These are phyloP conservation scores for Tenthredo distinguenda DNA, from an alignment of 2,888 invertebrate genomes.

Conservation along the genomic window DNA sequence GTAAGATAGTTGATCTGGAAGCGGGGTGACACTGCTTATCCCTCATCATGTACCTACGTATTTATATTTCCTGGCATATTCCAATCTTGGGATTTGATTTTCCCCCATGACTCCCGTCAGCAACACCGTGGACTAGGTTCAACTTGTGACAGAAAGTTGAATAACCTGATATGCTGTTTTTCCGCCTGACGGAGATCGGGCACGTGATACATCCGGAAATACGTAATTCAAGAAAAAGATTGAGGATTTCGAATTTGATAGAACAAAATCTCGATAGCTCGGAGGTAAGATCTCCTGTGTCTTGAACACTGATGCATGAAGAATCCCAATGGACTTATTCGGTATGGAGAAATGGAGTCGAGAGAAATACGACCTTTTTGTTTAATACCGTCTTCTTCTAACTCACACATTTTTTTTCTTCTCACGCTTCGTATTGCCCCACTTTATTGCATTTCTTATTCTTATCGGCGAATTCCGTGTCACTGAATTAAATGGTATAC, in stretches of 20 bases:
- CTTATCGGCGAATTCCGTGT: neutral
- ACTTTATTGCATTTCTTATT: neutral
- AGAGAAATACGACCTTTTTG: conserved; percentile 11
- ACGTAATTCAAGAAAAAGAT: neutral
- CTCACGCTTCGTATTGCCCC: neutral
- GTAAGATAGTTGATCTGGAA: neutral
- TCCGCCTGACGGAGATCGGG: conserved; percentile 6
- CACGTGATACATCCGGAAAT: neutral
- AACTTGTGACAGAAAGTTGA: conserved; percentile 11
- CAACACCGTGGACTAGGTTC: neutral
- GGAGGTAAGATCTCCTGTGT: neutral
- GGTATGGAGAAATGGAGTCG: neutral
- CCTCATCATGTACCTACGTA: neutral
- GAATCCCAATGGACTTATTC: neutral
- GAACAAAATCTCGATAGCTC: neutral
- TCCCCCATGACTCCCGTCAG: neutral
- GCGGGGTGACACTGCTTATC: neutral
- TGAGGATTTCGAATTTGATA: conserved; percentile 2
- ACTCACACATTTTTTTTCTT: neutral
- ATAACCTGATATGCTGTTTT: neutral
- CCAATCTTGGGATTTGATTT: neutral
- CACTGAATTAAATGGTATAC: neutral
- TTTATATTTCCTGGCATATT: neutral
- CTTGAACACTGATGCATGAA: neutral
- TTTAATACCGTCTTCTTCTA: neutral